Conservation (phyloP, 2,888 invertebrate species). For the Hirtodrosophila alboralis region DNA sequence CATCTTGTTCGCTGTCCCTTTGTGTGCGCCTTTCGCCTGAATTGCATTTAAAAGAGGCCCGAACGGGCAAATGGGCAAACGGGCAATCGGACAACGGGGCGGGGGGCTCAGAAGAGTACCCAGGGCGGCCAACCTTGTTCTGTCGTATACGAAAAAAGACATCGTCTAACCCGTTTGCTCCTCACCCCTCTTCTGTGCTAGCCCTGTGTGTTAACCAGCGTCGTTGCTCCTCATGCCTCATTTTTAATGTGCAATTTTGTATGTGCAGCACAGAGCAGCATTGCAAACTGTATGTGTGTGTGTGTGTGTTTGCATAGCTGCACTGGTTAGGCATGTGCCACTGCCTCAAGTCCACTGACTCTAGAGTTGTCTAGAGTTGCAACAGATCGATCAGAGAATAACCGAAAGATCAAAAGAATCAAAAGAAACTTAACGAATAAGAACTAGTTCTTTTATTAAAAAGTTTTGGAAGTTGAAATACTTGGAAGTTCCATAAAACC, state of each 20-base stretch:
- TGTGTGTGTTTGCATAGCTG: slow-evolving; percentile 69
- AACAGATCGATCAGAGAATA: too few species aligned
- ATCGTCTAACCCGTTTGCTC: slow-evolving; percentile 48
- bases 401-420: too few species aligned
- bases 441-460: too few species aligned
- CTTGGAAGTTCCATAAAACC: too few species aligned
- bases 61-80: too few species aligned
- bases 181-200: not conserved
- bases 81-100: too few species aligned
- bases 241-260: slow-evolving; percentile 73
- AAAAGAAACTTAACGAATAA: too few species aligned
- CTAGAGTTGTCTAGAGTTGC: slow-evolving; percentile 8
- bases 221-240: slow-evolving; percentile 63
- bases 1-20: slow-evolving; percentile 79
- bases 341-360: slow-evolving; percentile 45
- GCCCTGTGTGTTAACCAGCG: slow-evolving; percentile 11
- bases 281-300: slow-evolving; percentile 22
- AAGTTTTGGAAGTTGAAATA: too few species aligned
- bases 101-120: slow-evolving; percentile 1
- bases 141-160: slow-evolving; percentile 61
- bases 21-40: slow-evolving; percentile 78
- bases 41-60: slow-evolving; percentile 69
- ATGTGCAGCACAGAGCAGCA: slow-evolving; percentile 27
- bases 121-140: slow-evolving; percentile 66
- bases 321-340: slow-evolving; percentile 76